Evolutionary conservation across 2,888 invertebrate species (phyloP).

Genomic region (Tiliacea aurago): DNA sequence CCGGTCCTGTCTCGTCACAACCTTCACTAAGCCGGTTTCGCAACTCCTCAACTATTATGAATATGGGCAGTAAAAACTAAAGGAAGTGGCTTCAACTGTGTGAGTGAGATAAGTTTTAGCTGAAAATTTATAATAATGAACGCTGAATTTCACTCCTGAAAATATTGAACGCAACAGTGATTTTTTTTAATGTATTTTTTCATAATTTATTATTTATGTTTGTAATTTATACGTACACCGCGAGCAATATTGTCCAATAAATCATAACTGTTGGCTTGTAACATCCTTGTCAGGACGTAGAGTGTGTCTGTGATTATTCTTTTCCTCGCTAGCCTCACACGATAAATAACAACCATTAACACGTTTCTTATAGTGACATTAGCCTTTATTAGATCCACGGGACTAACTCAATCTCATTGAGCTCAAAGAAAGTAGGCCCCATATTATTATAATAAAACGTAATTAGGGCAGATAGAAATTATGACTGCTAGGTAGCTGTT

Average conservation of each 20-base stretch:
- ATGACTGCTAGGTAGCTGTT: conserved; percentile 34
- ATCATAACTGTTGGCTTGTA: conserved; percentile 42
- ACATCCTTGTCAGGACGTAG: conserved; percentile 37
- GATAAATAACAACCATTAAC: conserved; percentile 84
- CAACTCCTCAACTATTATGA: conserved; percentile 70
- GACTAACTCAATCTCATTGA: conserved; percentile 79
- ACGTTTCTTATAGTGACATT: conserved; percentile 84
- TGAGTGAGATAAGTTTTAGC: conserved; percentile 20
- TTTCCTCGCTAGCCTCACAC: conserved; percentile 71
- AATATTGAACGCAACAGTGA: too few species aligned
- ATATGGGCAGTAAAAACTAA: conserved; percentile 50
- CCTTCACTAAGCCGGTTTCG: conserved; percentile 74
- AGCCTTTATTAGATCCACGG: conserved; percentile 81
- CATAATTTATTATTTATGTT: background rate
- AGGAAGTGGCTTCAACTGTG: conserved; percentile 33
- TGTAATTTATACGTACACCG: background rate
- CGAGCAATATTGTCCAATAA: conserved; percentile 11
- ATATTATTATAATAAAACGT: conserved; percentile 73
- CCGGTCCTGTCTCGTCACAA: conserved; percentile 67
- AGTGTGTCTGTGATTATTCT: conserved; percentile 73
- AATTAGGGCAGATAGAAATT: conserved; percentile 56
- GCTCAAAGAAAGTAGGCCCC: conserved; percentile 72
- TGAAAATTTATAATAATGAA: conserved; percentile 10
- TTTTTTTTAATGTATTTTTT: background rate
- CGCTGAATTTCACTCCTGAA: background rate